These are phyloP conservation scores for Microplitis demolitor DNA, from an alignment of 1,140 invertebrate genomes.

Conservation along the genomic window DNA sequence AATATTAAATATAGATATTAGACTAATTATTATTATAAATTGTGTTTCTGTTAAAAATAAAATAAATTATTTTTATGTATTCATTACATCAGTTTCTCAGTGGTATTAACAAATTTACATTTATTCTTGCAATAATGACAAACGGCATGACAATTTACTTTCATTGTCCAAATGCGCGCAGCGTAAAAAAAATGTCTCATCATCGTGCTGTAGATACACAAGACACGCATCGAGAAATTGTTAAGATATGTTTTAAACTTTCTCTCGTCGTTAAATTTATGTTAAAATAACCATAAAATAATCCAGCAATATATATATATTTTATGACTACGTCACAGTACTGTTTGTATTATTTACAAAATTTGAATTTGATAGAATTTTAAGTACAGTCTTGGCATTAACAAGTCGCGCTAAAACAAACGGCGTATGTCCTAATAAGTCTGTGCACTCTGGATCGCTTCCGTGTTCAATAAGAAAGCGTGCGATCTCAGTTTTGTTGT, in stretches of 20 bases:
- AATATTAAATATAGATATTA: neutral
- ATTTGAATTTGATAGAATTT: constrained; percentile 23
- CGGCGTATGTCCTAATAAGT: constrained; percentile 60
- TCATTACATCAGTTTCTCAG: neutral
- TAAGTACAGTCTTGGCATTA: constrained; percentile 42
- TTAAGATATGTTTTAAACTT: neutral
- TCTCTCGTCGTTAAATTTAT: neutral
- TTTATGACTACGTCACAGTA: neutral
- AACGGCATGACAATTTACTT: constrained; percentile 26
- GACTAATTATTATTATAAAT: neutral
- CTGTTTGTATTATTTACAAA: too few relatives aligned
- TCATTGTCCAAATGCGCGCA: constrained; percentile 33
- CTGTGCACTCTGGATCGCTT: constrained; percentile 46
- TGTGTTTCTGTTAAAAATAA: neutral
- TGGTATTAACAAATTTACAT: neutral
- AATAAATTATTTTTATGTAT: constrained; percentile 1
- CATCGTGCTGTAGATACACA: neutral
- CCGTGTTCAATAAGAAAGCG: constrained; percentile 58
- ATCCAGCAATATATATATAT: neutral
- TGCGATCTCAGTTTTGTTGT: constrained; percentile 50
- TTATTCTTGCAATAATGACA: neutral
- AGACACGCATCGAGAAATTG: constrained; percentile 6
- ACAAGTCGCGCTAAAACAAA: constrained; percentile 56
- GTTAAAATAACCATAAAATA: neutral
- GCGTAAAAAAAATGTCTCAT: constrained; percentile 36